These are phyloP conservation scores for Pseudopipra pipra DNA, from an alignment of 2,113 vertebrate species.

Conservation along the genomic window DNA sequence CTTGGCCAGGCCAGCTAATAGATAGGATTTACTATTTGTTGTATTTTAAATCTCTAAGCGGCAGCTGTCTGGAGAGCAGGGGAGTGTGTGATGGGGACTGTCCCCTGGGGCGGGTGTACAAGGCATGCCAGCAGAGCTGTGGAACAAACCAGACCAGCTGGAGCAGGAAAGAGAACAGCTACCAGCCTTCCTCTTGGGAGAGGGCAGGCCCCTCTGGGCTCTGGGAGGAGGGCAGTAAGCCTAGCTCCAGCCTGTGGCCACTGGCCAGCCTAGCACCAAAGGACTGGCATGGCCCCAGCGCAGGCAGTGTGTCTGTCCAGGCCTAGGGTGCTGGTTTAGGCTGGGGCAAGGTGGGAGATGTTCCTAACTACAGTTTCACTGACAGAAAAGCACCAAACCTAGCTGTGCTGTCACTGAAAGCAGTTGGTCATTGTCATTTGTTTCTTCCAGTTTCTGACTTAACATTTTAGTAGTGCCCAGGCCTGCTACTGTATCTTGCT, in stretches of 20 bases:
- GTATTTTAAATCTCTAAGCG: background rate
- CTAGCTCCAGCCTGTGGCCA: background rate
- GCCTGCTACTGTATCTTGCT: background rate
- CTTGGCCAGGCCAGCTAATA: slow-evolving; percentile 19
- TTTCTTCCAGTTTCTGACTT: background rate
- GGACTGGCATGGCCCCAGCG: background rate
- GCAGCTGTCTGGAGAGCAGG: slow-evolving; percentile 37
- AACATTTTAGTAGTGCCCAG: background rate
- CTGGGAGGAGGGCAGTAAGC: background rate
- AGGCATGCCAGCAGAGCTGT: background rate
- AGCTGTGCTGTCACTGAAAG: background rate
- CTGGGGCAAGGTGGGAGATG: background rate
- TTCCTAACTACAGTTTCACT: background rate
- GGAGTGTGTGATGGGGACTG: background rate
- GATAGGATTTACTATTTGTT: slow-evolving; percentile 8
- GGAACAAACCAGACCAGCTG: background rate
- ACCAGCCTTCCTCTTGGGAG: background rate
- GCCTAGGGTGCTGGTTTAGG: background rate
- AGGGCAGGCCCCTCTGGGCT: slow-evolving; percentile 2
- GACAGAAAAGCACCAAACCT: background rate
- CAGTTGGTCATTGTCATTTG: background rate
- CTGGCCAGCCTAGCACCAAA: background rate
- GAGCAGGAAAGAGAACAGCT: background rate
- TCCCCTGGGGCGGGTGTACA: background rate
- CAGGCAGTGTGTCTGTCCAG: background rate